Conservation (phyloP, 2,113 vertebrate species). For the Myrmecophaga tridactyla region DNA sequence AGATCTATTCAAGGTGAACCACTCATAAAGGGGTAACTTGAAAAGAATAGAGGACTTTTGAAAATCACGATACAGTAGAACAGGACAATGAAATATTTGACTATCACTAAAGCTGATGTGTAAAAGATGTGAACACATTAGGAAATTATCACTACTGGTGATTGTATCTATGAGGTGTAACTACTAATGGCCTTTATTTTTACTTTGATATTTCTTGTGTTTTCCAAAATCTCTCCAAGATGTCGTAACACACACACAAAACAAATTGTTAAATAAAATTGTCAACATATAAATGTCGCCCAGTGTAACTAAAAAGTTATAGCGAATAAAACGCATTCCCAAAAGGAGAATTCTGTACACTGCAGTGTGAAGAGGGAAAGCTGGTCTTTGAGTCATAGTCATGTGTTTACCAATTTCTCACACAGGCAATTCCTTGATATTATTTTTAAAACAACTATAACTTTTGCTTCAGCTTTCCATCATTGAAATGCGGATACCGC, state of each 20-base stretch:
- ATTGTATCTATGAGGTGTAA: neutral
- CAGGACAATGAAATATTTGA: neutral
- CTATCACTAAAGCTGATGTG: neutral
- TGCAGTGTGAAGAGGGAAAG: neutral
- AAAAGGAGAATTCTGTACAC: neutral
- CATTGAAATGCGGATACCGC: neutral
- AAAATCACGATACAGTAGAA: neutral
- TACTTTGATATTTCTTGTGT: neutral
- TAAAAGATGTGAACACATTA: neutral
- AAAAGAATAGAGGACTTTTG: neutral
- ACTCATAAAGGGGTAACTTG: neutral
- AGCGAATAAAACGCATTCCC: neutral
- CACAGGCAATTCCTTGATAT: neutral
- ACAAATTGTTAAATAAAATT: neutral
- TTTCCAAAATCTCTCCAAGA: neutral
- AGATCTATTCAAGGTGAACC: neutral
- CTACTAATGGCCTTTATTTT: neutral
- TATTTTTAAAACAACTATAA: neutral
- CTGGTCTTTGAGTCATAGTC: neutral
- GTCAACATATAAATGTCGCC: neutral
- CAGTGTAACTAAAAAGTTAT: neutral
- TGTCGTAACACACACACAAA: neutral
- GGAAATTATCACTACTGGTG: neutral
- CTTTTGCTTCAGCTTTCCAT: neutral
- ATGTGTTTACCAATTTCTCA: neutral